These are phyloP conservation scores for Astreopora myriophthalma DNA, from an alignment of 64 coral and sea anemone species.

Conservation along the genomic window DNA sequence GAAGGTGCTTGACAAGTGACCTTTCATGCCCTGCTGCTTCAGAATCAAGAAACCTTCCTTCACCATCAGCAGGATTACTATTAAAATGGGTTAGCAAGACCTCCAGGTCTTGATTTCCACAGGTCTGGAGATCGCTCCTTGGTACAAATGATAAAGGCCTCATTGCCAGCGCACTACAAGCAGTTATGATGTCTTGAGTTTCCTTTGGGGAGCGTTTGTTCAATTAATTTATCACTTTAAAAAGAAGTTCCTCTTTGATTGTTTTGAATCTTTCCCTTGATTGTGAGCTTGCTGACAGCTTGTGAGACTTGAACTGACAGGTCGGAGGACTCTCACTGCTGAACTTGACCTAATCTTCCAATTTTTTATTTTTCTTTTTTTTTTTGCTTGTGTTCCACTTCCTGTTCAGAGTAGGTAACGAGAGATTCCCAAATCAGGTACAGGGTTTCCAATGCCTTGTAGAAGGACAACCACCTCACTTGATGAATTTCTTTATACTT, in stretches of 20 bases:
- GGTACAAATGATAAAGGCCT: slow-evolving; percentile 51
- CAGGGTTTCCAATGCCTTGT: slow-evolving; percentile 44
- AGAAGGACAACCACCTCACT: slow-evolving; percentile 50
- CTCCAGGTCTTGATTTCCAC: slow-evolving; percentile 19
- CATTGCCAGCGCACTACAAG: slow-evolving; percentile 41
- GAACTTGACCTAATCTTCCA: background rate
- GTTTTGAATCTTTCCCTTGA: slow-evolving; percentile 39
- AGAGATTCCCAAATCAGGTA: slow-evolving; percentile 51
- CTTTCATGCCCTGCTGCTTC: slow-evolving; percentile 26
- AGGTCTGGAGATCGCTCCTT: background rate
- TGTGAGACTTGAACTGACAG: background rate
- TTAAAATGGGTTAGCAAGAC: slow-evolving; percentile 44
- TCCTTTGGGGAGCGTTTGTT: slow-evolving; percentile 40
- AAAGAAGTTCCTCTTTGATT: slow-evolving; percentile 39
- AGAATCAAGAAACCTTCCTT: slow-evolving; percentile 39
- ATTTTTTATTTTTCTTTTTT: background rate
- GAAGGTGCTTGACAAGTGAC: slow-evolving; percentile 48
- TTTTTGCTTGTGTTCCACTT: slow-evolving; percentile 41
- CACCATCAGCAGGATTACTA: background rate
- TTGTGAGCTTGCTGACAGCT: background rate
- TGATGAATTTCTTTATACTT: slow-evolving; percentile 70
- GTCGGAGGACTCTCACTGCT: background rate
- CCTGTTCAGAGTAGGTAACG: slow-evolving; percentile 48
- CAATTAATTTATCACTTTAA: slow-evolving; percentile 32
- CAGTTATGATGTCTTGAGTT: slow-evolving; percentile 41